A percentile compares a stretch with the other conserved stretches of the same genome.
Conservation (phyloP, 2,888 invertebrate genomes). For the Pantelozetes paolii region DNA sequence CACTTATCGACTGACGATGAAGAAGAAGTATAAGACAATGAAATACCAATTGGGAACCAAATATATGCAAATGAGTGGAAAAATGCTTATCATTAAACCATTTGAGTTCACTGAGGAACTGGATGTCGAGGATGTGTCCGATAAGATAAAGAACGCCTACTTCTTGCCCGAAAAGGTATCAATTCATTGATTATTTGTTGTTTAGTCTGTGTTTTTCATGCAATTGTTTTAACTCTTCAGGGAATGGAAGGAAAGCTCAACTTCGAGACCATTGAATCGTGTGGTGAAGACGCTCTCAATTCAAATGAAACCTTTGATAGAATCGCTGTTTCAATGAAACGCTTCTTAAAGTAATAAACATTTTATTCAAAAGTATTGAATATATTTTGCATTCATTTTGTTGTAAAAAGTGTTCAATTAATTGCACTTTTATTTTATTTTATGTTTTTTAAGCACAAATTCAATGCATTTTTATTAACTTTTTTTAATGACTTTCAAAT, state of each 20-base stretch:
- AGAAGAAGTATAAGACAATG: background rate
- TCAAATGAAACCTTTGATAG: no score
- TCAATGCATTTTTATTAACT: no score
- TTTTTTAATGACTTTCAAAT: no score
- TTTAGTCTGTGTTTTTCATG: background rate
- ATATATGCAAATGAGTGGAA: slow-evolving; percentile 5
- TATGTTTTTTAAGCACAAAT: no score
- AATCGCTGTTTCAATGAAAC: no score
- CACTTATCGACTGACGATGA: background rate
- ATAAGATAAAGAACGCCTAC: background rate
- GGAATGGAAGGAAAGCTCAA: slow-evolving; percentile 4
- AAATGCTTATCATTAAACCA: slow-evolving; percentile 13
- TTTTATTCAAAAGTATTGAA: no score
- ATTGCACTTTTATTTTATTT: no score
- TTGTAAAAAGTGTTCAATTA: no score
- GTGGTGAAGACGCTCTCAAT: no score
- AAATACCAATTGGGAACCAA: background rate
- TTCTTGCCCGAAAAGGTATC: background rate
- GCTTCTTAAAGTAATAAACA: no score
- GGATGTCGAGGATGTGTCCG: background rate
- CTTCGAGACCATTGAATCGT: background rate
- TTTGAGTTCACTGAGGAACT: background rate
- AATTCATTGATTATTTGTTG: background rate
- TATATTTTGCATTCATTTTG: no score
- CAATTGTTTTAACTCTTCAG: background rate